phyloP scores from a whole-genome alignment of 64 coral and sea anemone species.

The Porites australiensis region DNA sequence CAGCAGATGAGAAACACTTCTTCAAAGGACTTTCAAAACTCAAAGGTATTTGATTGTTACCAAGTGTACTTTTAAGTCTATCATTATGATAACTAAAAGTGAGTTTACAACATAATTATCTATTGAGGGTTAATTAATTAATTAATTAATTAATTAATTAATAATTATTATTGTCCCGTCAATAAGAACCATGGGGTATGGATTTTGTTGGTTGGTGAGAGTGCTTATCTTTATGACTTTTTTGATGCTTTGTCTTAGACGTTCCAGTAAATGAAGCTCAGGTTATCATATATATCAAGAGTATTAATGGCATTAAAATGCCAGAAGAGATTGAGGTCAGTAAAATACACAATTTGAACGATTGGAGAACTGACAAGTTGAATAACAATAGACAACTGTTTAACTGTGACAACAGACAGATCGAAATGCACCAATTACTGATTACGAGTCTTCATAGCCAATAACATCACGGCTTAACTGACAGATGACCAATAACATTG shows the following conservation, averaged over 20 bases:
- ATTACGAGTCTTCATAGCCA: too few relatives aligned
- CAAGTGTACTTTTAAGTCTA: neutral
- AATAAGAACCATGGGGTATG: too few relatives aligned
- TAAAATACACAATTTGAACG: too few relatives aligned
- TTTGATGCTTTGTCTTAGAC: constrained; percentile 40
- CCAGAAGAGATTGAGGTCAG: constrained; percentile 76
- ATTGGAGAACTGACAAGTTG: too few relatives aligned
- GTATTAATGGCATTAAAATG: constrained; percentile 65
- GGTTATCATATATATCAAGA: constrained; percentile 38
- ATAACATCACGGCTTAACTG: too few relatives aligned
- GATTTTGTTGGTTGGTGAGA: too few relatives aligned
- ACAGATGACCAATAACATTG: too few relatives aligned
- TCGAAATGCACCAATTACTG: too few relatives aligned
- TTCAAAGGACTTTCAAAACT: constrained; percentile 93
- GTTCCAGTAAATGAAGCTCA: constrained; percentile 63
- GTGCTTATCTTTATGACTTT: too few relatives aligned
- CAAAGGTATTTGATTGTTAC: constrained; percentile 65
- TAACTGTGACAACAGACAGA: too few relatives aligned
- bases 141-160: neutral
- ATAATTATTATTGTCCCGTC: neutral
- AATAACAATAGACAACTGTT: too few relatives aligned
- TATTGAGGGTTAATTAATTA: neutral
- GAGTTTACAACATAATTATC: neutral
- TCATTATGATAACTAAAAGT: too few relatives aligned
- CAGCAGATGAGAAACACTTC: constrained; percentile 98